Evolutionary conservation across 2,797 vertebrate genomes (phyloP).

Genomic region (Heliangelus exortis): DNA sequence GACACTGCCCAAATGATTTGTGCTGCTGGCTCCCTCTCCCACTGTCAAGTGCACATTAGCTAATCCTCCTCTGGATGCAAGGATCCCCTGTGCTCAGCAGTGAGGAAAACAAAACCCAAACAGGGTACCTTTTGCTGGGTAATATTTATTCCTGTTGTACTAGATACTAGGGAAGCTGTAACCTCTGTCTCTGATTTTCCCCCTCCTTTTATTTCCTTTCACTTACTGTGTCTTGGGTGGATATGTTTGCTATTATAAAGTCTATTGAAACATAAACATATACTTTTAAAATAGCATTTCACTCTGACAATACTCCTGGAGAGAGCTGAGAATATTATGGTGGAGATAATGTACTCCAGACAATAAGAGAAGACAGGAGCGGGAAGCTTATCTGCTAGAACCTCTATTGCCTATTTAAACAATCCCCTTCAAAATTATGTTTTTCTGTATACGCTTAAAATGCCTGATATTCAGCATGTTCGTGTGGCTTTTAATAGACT

Average conservation of each 20-base stretch:
- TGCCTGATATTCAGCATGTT: conserved; percentile 62
- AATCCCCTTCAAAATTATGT: conserved; percentile 75
- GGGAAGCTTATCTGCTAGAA: conserved; percentile 70
- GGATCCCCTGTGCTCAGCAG: background rate
- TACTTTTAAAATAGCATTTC: conserved; percentile 71
- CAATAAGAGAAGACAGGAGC: conserved; percentile 72
- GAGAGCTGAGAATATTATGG: conserved; percentile 67
- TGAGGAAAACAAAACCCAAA: background rate
- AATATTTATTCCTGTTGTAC: background rate
- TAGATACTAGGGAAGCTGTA: background rate
- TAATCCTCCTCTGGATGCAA: background rate
- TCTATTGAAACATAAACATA: conserved; percentile 71
- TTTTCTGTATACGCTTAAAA: conserved; percentile 66
- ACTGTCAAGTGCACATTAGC: background rate
- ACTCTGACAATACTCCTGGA: conserved; percentile 67
- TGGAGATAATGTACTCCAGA: conserved; percentile 72
- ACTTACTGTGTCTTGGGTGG: conserved; percentile 43
- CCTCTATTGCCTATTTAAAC: conserved; percentile 74
- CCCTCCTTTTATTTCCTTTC: conserved; percentile 26
- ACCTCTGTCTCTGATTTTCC: conserved; percentile 30
- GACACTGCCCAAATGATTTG: accelerated
- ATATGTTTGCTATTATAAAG: conserved; percentile 65
- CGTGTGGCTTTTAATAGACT: conserved; percentile 66
- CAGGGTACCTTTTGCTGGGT: background rate
- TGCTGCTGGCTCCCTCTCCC: background rate